Percentiles rank a stretch among this genome's conserved stretches.
These are phyloP conservation scores for Andrena trimmerana DNA, from an alignment of 2,888 invertebrate species.

Conservation along the genomic window DNA sequence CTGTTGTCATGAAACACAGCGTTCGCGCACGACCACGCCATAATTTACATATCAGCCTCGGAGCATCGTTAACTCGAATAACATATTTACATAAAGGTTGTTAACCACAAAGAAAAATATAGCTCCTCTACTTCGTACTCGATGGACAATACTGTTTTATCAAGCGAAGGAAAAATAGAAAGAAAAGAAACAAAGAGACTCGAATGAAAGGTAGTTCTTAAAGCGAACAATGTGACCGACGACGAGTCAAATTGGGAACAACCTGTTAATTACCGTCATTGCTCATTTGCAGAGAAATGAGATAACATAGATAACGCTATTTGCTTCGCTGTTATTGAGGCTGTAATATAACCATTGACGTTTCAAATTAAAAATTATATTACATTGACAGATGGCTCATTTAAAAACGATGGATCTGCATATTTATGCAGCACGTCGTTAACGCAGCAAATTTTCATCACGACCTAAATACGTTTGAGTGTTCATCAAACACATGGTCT, in stretches of 20 bases:
- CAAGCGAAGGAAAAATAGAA: background rate
- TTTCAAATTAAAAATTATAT: background rate
- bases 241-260: background rate
- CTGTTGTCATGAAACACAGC: background rate
- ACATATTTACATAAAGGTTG: background rate
- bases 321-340: background rate
- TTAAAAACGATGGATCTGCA: background rate
- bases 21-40: background rate
- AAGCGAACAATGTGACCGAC: background rate
- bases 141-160: background rate
- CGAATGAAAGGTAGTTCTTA: background rate
- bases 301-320: background rate
- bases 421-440: background rate
- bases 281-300: background rate
- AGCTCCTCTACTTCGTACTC: background rate
- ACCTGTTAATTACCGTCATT: background rate
- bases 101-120: background rate
- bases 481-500: background rate
- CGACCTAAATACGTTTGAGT: background rate
- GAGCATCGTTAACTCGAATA: background rate
- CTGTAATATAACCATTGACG: background rate
- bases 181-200: background rate
- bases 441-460: background rate
- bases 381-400: background rate
- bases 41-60: conserved; percentile 9